These are phyloP conservation scores for Chrysotoxum bicinctum DNA, from an alignment of 2,888 invertebrate genomes.

Conservation along the genomic window DNA sequence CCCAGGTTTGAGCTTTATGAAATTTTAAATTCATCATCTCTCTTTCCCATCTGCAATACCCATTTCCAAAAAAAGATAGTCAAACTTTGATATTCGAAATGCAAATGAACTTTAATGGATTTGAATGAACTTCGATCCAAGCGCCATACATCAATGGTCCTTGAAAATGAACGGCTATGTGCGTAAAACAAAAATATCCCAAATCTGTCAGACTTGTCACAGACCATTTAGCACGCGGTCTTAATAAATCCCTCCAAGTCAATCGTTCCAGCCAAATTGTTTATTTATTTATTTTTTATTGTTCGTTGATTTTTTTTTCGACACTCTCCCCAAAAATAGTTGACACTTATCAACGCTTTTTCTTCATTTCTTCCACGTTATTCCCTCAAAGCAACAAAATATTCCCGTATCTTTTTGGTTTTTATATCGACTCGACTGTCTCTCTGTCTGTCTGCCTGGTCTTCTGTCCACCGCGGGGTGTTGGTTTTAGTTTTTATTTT, in stretches of 20 bases:
- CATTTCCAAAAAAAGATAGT: not conserved
- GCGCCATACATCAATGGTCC: conserved; percentile 16
- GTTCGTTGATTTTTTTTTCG: not conserved
- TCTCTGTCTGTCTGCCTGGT: conserved; percentile 63
- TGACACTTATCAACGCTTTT: conserved; percentile 46
- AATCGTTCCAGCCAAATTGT: conserved; percentile 44
- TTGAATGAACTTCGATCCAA: not conserved
- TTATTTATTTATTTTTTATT: conserved; percentile 29
- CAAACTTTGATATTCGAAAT: not conserved
- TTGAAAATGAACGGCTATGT: conserved; percentile 17
- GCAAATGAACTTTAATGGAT: conserved; percentile 1
- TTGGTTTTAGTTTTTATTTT: conserved; percentile 23
- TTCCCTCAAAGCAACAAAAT: not conserved
- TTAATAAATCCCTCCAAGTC: conserved; percentile 64
- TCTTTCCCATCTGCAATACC: not conserved
- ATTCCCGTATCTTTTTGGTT: not conserved
- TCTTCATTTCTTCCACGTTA: conserved; percentile 15
- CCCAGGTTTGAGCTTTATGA: too few relatives aligned
- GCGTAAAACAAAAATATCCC: conserved; percentile 10
- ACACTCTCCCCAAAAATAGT: conserved; percentile 23
- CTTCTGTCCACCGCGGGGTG: conserved; percentile 51
- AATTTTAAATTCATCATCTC: too few relatives aligned
- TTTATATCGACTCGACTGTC: conserved; percentile 16
- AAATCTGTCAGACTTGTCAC: conserved; percentile 42
- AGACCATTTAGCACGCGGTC: conserved; percentile 59